Evolutionary conservation across 2,888 invertebrate species (phyloP), one percentile per base, ranked within the genome.

Genomic region (Brachypalpus laphriformis): DNA sequence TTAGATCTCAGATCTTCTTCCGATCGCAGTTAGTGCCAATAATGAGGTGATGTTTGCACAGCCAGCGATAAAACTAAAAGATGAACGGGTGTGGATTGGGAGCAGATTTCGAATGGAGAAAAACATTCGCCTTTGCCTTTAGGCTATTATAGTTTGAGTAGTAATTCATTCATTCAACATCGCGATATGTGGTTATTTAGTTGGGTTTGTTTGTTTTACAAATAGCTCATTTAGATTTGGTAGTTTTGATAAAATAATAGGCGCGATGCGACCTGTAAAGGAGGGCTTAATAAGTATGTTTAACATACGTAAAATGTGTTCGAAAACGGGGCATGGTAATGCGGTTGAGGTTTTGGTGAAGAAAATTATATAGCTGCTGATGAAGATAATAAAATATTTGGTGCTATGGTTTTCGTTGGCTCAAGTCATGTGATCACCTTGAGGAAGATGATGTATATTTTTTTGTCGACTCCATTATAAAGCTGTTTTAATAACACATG

Each of bases 161-260:
- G 63, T 72, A 77, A 66, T 63, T 77, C 47, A 40, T 42, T 68
- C 61, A 68, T 37, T 47, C 68, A 45, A 31, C 28, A 80, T 51
- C 68, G 25, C 16, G 65, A 70, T 75, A 57, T 25, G 47, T 65
- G 70, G 42, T 76, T 81, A 75, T 71, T 71, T 63, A 51, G 57
- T 22, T 28, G 61, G 68, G n/a, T 75, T 71, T 85, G 85, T 85
- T 81, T 75, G 85, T 81, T 81, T 81, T 42, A 85, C 85, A 85
- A 85, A 85, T 85, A 75, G 85, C 85, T 81, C 70, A 85, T 66
- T 76, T 54, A 76, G 76, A 81, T 85, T 66, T 47, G 56, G 71
- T 22, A 8, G 59, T 65, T 75, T 40, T 59, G 83, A 85, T 85
- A 57, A 83, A 78, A 78, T 68, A 63, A 68, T 56, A 59, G 75